phyloP scores from a whole-genome alignment of 2,797 vertebrate species.

The Podarcis siculus region DNA sequence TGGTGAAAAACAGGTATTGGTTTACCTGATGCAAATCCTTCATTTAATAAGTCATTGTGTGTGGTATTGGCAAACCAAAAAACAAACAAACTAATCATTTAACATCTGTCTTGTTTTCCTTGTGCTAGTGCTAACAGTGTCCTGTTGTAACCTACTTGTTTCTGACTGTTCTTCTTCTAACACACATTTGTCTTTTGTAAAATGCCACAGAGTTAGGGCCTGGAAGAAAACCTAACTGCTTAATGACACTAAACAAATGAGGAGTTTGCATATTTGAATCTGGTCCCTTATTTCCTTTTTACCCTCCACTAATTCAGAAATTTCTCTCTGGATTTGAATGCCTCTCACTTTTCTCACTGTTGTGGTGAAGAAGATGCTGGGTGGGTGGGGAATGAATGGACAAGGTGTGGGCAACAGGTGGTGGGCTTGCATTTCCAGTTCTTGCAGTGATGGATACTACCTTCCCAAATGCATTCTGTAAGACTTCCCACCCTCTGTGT shows the following conservation, averaged over 20 bases:
- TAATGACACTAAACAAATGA: conserved; percentile 77
- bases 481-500: conserved; percentile 54
- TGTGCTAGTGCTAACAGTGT: conserved; percentile 74
- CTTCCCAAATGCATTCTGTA: conserved; percentile 56
- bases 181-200: conserved; percentile 71
- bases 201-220: conserved; percentile 64
- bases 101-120: conserved; percentile 79
- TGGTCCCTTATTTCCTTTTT: conserved; percentile 57
- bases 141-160: conserved; percentile 67
- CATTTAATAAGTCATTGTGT: conserved; percentile 76
- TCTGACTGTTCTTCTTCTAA: conserved; percentile 70
- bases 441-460: conserved; percentile 50
- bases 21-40: conserved; percentile 80
- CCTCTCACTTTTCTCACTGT: conserved; percentile 66
- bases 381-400: conserved; percentile 30
- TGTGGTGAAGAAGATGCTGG: conserved; percentile 58
- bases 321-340: conserved; percentile 68
- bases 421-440: conserved; percentile 67
- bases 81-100: conserved; percentile 75
- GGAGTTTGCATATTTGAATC: conserved; percentile 78
- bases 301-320: conserved; percentile 59
- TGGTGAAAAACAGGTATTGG: conserved; percentile 80
- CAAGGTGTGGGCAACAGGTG: conserved; percentile 50
- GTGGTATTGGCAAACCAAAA: conserved; percentile 58
- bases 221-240: conserved; percentile 63